Base-by-base conservation (phyloP, 2,888 invertebrate species). In the Trachelus troglodyta region DNA sequence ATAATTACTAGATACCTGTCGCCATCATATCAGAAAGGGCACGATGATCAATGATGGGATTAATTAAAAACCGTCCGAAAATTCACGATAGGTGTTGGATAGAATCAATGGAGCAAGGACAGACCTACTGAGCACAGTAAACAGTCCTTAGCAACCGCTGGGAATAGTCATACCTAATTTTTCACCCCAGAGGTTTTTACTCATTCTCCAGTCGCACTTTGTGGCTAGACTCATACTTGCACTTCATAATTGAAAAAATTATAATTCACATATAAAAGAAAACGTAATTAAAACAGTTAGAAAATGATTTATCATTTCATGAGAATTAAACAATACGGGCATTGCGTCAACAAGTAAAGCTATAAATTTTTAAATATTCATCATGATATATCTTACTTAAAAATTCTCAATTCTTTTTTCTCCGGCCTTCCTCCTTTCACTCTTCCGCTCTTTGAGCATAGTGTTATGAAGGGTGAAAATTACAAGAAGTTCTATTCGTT, bases 91-190 rank as follows among this genome's bases (percentile, higher is more conserved):
- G 56, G 23, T 56, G 23, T 56, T 56, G 23, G 56, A 23, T 56
- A 23, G 56, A 56, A 56, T 56, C 56, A 56, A 56, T 56, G 56
- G 2, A 56, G 56, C 56, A 23, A 56, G 56, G 56, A 56, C 56
- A 56, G 56, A 56, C 23, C 23, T 56, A 77, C 71, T 56, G 30
- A 68, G 12, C 68, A 23, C 75, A 23, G 37, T 71, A 75, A 82
- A 82, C 83, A 83, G 79, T 80, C 79, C 78, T 76, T 71, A 79
- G 74, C 76, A 79, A 75, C 76, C 73, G 37, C 33, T 73, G n/a
- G 11, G 12, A 76, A 56, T 30, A 40, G n/a, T 34, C 23, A n/a
- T 6, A 74, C 30, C 15, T 56, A 56, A 56, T 9, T 23, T 56
- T 56, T 56, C 23, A 79, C 23, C 40, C 23, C 6, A 56, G 23